Evolutionary conservation across 2,113 vertebrate genomes (phyloP).

Genomic region (Columba livia): DNA sequence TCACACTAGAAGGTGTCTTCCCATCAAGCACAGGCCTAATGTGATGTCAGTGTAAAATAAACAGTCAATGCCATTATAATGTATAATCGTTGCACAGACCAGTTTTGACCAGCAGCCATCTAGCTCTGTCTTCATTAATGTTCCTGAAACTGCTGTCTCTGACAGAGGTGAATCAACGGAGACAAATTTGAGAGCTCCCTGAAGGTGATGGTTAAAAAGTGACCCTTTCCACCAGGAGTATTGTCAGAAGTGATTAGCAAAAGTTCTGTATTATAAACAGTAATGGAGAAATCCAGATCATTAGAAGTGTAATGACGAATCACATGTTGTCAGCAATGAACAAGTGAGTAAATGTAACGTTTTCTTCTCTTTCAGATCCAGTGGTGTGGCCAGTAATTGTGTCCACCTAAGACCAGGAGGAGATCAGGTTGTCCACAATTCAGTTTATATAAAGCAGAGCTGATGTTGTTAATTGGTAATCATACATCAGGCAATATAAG

Average conservation of each 20-base stretch:
- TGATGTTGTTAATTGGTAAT: background rate
- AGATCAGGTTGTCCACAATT: background rate
- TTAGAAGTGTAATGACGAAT: background rate
- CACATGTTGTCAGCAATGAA: background rate
- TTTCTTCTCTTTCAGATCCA: background rate
- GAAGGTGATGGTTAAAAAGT: background rate
- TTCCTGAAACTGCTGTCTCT: background rate
- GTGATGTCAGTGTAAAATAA: background rate
- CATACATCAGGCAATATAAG: background rate
- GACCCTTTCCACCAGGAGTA: background rate
- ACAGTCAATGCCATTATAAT: background rate
- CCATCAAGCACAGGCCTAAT: background rate
- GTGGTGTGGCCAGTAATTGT: background rate
- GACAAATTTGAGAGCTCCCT: background rate
- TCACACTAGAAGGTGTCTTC: background rate
- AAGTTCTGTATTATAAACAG: background rate
- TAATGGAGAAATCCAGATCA: background rate
- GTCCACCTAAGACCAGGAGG: background rate
- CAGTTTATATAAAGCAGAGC: background rate
- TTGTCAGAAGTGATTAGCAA: background rate
- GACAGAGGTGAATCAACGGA: background rate
- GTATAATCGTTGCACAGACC: background rate
- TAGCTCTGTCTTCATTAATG: background rate
- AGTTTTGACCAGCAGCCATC: background rate
- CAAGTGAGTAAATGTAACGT: background rate